phyloP scores from a whole-genome alignment of 2,888 invertebrate species.

The Philaethria dido region DNA sequence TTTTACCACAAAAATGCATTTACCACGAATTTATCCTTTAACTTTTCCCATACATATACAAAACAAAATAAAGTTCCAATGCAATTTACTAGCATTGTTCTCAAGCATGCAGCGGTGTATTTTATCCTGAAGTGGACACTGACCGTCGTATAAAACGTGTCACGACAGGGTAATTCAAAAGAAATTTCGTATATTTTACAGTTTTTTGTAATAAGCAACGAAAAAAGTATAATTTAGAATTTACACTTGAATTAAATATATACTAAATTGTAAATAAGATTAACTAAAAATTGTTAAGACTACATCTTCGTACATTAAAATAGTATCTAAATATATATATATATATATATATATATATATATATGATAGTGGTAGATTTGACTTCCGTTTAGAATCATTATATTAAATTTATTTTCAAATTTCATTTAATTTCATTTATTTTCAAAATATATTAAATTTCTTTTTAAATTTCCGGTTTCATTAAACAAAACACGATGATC shows the following conservation, averaged over 20 bases:
- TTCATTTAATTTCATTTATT: no score
- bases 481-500: no score
- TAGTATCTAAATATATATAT: no score
- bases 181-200: conserved; percentile 28
- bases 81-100: conserved; percentile 39
- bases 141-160: conserved; percentile 36
- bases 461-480: no score
- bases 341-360: no score
- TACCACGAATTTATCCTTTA: conserved; percentile 13
- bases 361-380: no score
- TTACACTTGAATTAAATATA: background rate
- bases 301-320: no score
- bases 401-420: no score
- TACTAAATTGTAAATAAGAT: no score
- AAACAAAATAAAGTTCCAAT: conserved; percentile 30
- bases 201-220: conserved; percentile 16
- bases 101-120: conserved; percentile 38
- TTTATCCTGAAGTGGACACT: conserved; percentile 36
- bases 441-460: no score
- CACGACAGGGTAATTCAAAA: conserved; percentile 35
- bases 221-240: background rate
- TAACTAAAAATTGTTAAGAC: no score
- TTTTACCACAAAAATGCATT: conserved; percentile 2
- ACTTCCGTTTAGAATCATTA: no score
- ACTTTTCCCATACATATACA: conserved; percentile 22